Evolutionary conservation across 2,888 invertebrate genomes (phyloP).

Genomic region (Caenorhabditis wallacei): DNA sequence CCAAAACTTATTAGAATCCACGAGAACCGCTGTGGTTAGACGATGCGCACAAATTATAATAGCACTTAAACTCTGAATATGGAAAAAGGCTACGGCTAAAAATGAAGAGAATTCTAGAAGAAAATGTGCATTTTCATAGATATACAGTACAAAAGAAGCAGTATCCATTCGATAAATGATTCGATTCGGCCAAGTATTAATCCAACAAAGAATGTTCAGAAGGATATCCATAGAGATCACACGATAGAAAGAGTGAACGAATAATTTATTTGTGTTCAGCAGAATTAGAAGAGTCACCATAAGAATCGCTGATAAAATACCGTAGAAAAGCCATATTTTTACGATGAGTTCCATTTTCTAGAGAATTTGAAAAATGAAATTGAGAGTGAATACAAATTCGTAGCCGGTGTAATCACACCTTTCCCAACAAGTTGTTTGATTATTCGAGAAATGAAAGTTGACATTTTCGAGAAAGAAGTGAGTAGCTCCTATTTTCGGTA

Average conservation of each 20-base stretch:
- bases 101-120: background rate
- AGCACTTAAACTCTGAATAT: slow-evolving; percentile 3
- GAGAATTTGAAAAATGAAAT: background rate
- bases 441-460: no score
- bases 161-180: background rate
- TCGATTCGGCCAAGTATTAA: slow-evolving; percentile 5
- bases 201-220: background rate
- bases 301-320: background rate
- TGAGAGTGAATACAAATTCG: background rate
- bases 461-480: no score
- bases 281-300: background rate
- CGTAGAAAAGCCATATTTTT: slow-evolving; percentile 1
- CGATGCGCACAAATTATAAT: background rate
- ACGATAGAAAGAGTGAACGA: background rate
- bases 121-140: background rate
- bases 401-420: no score
- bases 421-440: no score
- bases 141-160: no score
- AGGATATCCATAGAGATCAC: background rate
- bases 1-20: background rate
- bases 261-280: background rate
- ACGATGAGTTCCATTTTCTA: background rate
- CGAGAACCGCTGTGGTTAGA: background rate
- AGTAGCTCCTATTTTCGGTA: no score
- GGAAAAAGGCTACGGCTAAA: background rate